Evolutionary conservation across 2,113 vertebrate genomes (phyloP).

Genomic region (Ibidorhyncha struthersii): DNA sequence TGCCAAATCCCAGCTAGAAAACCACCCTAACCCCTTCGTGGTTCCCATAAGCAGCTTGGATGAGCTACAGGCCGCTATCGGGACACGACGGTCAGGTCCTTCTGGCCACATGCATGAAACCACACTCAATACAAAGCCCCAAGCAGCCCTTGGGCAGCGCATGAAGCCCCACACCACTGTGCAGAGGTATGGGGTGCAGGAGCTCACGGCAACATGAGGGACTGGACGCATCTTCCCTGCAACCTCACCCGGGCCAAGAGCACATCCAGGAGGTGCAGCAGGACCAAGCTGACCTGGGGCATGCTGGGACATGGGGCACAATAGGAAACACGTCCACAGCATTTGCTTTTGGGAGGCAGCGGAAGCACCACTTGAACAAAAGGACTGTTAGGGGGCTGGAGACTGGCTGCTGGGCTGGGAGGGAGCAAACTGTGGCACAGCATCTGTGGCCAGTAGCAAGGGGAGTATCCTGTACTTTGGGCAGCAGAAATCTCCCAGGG

Average conservation of each 20-base stretch:
- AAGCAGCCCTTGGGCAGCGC: background rate
- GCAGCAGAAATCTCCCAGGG: background rate
- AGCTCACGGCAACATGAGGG: background rate
- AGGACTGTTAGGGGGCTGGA: background rate
- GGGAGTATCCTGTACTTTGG: fast-evolving
- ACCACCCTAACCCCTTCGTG: background rate
- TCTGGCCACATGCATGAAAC: background rate
- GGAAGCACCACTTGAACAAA: background rate
- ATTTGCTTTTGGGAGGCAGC: background rate
- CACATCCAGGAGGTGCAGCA: background rate
- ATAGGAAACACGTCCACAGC: background rate
- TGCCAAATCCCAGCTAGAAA: background rate
- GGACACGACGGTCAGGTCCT: background rate
- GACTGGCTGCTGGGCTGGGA: background rate
- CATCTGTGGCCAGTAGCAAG: background rate
- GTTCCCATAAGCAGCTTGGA: background rate
- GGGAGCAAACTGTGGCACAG: fast-evolving
- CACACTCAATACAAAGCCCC: background rate
- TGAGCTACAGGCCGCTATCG: background rate
- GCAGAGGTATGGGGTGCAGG: background rate
- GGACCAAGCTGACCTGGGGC: background rate
- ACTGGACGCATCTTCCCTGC: background rate
- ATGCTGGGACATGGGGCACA: background rate
- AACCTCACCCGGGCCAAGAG: background rate
- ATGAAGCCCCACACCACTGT: background rate